A percentile compares a stretch with the other conserved stretches of the same genome.
Evolutionary conservation across 1,140 invertebrate species (phyloP).

Genomic region (Drosophila athabasca): DNA sequence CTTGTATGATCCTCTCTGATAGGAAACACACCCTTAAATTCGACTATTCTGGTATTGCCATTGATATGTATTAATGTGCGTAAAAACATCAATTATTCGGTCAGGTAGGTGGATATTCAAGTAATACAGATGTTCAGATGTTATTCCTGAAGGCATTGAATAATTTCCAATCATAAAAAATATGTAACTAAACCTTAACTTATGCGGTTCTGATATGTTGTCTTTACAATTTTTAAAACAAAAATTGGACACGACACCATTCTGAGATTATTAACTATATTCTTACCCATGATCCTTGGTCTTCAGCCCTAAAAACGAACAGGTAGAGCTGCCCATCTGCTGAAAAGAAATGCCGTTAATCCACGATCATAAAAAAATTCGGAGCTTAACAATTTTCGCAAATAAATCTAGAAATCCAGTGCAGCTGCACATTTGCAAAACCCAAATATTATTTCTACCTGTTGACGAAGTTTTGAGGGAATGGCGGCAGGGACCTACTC

Average conservation of each 20-base stretch:
- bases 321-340: constrained; percentile 56
- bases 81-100: neutral
- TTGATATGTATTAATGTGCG: neutral
- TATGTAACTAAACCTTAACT: no score
- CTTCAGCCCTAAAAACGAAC: constrained; percentile 27
- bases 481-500: constrained; percentile 34
- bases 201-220: no score
- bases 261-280: no score
- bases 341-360: constrained; percentile 57
- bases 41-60: constrained; percentile 10
- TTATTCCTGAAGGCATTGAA: no score
- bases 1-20: constrained; percentile 41
- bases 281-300: no score
- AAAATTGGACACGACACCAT: no score
- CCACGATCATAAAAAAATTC: constrained; percentile 53
- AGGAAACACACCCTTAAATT: constrained; percentile 54
- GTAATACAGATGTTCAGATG: no score
- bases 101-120: constrained; percentile 6
- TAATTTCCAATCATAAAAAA: no score
- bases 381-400: constrained; percentile 18
- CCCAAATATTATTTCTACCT: constrained; percentile 37
- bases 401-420: constrained; percentile 3
- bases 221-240: no score
- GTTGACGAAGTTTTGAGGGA: constrained; percentile 17
- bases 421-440: constrained; percentile 31